Base-by-base conservation (phyloP, 2,113 vertebrate species). In the Lophura nycthemera region DNA sequence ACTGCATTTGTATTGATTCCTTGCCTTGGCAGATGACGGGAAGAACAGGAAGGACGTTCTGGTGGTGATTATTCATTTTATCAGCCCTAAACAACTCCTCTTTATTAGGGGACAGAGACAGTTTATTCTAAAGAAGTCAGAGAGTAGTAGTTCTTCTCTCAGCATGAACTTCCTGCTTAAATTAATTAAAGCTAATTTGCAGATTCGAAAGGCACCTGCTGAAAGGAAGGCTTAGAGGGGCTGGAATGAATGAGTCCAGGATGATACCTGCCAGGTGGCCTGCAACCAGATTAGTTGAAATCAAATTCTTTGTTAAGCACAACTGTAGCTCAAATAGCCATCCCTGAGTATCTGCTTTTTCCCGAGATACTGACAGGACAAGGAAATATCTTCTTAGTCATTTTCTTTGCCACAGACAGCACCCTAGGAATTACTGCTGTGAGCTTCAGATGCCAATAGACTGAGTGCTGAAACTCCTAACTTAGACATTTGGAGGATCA, bases 131-230 rank as follows among this genome's bases (percentile, higher is more conserved):
- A 93, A 89, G 50, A 90, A 65, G 14, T 66, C 4, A 1, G 20
- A 71, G 64, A 88, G 50, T 7, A 87, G 29, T 18, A 64, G 60
- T 13, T 85, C 56, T 89, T 95, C 69, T 65, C 56, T 90, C 83
- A 90, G 63, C 67, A 89, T 2, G 0, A 79, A 59, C 74, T 93
- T 88, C 57, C 74, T 87, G 27, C 36, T 83, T 36, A 69, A 60
- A 93, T 90, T 94, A 92, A 92, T 93, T 94, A 57, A 75, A 66
- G 74, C 20, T 54, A 85, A 92, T 90, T 91, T 93, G 60, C 74
- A 92, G 64, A 48, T 89, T 92, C 1, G 0, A 90, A 93, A 85
- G 59, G 18, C 66, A 84, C 43, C 63, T 93, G 84, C 69, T 95
- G 90, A 95, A 89, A 96, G 64, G 84, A 87, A 87, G 59, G 78